Evolutionary conservation across 1,140 invertebrate genomes (phyloP).

Genomic region (Microplitis mediator): DNA sequence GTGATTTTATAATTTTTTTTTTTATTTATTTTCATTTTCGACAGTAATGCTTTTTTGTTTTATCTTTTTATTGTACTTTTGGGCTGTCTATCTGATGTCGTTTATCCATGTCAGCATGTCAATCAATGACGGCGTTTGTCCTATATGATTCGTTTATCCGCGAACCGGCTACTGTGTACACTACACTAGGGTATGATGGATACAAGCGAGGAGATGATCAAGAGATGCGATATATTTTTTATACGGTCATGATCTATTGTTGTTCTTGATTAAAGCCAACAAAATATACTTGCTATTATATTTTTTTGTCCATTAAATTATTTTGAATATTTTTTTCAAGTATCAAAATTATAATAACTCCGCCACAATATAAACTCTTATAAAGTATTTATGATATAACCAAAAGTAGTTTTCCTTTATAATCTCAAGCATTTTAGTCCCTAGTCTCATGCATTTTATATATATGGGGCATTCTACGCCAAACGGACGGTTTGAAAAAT

Average conservation of each 20-base stretch:
- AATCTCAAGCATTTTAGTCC: no score
- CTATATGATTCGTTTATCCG: constrained; percentile 20
- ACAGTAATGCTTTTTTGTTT: background rate
- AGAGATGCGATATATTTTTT: background rate
- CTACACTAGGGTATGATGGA: constrained; percentile 6
- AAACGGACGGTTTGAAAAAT: no score
- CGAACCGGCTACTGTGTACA: constrained; percentile 5
- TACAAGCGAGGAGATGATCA: background rate
- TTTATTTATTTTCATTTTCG: background rate
- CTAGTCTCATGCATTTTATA: no score
- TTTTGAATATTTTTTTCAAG: no score
- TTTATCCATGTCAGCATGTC: constrained; percentile 32
- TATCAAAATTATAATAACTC: no score
- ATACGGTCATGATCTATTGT: background rate
- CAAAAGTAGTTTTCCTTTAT: no score
- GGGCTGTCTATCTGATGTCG: constrained; percentile 10
- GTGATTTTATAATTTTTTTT: constrained; percentile 26
- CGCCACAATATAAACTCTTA: no score
- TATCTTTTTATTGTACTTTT: background rate
- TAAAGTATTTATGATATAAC: no score
- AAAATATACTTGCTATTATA: background rate
- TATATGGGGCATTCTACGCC: no score
- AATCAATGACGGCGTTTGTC: constrained; percentile 18
- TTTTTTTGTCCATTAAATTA: no score
- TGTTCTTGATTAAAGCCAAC: background rate